Evolutionary conservation across 2,113 vertebrate species (phyloP), one percentile per base, ranked within the genome.

Genomic region (Neoarius graeffei): DNA sequence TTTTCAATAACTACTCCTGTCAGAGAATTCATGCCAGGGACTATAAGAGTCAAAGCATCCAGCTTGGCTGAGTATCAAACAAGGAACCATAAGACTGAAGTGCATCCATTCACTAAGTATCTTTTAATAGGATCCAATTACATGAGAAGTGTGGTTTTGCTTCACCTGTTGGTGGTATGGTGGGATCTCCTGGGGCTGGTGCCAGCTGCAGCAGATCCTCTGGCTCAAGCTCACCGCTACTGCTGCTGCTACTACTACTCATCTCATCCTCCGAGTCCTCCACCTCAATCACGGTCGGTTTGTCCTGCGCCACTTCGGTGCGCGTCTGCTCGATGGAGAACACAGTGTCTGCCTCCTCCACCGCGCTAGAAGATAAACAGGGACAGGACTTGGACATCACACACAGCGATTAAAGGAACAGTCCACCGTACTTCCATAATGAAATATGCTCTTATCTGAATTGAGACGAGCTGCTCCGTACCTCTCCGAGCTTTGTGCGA

Each of bases 261-360:
- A 84, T 50, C 54, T 86, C 80, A 59, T 85, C 66, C 25, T 50
- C 66, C 0, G 13, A 52, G 7, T 85, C 85, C 0, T 84, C 59
- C 1, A 86, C 54, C 7, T 10, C n/a, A 7, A 77, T 57, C 4
- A 77, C 66, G 0, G 8, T 83, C 71, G 66, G 81, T 25, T 3
- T 84, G 52, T 88, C 89, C 5, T 91, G 86, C 0, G 2, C 89
- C 14, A 30, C 85, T 7, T 48, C 73, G 13, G 73, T 85, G 0
- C 93, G 92, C 0, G 92, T 96, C 93, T 98, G 97, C 90, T 96
- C 97, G 3, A 95, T 8, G 0, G 97, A 98, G 90, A 97, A 95
- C 67, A 97, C 92, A 5, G 96, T 86, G 0, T 95, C 95, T 0
- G 94, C 93, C 91, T 97, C 94, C 92, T 97, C 95, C 87, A 98